Percentiles rank a stretch among this genome's conserved stretches.
Evolutionary conservation across 2,888 invertebrate genomes (phyloP).

Genomic region (Bellardia bayeri): DNA sequence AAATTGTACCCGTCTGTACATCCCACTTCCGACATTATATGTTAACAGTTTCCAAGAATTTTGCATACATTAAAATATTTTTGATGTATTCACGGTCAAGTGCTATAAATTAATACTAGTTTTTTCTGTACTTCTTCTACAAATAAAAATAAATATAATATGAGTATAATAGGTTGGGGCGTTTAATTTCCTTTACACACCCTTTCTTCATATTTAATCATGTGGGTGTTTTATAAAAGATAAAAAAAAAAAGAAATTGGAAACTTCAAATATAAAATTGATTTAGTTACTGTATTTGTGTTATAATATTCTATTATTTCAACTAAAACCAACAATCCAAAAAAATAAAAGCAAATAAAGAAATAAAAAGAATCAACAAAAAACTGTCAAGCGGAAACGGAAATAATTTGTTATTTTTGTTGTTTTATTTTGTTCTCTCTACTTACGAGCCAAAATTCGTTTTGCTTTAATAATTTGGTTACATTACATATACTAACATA

Average conservation of each 20-base stretch:
- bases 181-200: constrained; percentile 30
- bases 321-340: not conserved
- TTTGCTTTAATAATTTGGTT: constrained; percentile 6
- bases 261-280: constrained; percentile 45
- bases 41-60: not conserved
- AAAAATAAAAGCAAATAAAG: not conserved
- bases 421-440: not conserved
- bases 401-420: constrained; percentile 62
- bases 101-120: not conserved
- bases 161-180: constrained; percentile 24
- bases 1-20: too few relatives aligned
- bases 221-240: constrained; percentile 24
- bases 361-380: not conserved
- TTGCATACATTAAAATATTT: not conserved
- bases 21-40: too few relatives aligned
- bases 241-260: not conserved
- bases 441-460: not conserved
- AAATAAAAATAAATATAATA: not conserved
- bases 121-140: not conserved
- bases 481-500: constrained; percentile 9
- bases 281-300: constrained; percentile 37
- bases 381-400: constrained; percentile 53
- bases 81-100: not conserved
- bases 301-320: constrained; percentile 26
- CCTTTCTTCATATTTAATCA: constrained; percentile 23